Evolutionary conservation across 2,113 vertebrate species (phyloP).

Genomic region (Thunnus maccoyii): DNA sequence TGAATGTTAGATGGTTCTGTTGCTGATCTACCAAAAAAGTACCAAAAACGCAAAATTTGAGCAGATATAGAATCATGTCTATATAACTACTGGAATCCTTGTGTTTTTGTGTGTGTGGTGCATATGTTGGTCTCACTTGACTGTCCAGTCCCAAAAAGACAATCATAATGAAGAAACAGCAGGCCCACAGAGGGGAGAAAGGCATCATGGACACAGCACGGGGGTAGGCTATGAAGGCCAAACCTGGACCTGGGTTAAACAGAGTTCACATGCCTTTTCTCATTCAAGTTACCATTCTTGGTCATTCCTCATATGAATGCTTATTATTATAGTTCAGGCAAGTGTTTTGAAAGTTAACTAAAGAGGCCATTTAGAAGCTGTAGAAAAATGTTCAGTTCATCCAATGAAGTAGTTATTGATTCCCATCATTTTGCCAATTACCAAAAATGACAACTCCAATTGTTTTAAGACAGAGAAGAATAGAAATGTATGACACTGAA

Average conservation of each 20-base stretch:
- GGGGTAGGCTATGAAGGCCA: slow-evolving; percentile 98
- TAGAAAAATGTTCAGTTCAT: too few species aligned
- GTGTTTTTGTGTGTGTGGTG: neutral
- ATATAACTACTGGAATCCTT: neutral
- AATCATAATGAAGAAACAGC: slow-evolving; percentile 97
- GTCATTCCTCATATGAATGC: too few species aligned
- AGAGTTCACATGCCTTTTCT: slow-evolving; percentile 8
- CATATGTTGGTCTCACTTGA: slow-evolving; percentile 85
- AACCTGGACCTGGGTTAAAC: slow-evolving; percentile 89
- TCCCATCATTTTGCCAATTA: too few species aligned
- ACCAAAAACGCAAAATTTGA: neutral
- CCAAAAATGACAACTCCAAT: too few species aligned
- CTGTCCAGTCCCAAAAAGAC: slow-evolving; percentile 96
- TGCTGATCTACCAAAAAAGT: neutral
- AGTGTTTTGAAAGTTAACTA: too few species aligned
- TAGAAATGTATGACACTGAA: too few species aligned
- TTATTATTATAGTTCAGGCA: too few species aligned
- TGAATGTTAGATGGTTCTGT: neutral
- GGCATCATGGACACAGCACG: slow-evolving; percentile 98
- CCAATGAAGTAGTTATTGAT: too few species aligned
- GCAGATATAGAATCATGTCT: neutral
- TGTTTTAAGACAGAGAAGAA: too few species aligned
- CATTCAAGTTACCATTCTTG: neutral
- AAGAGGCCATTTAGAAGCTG: too few species aligned
- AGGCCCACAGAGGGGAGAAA: slow-evolving; percentile 95